phyloP scores from a whole-genome alignment of 1,140 invertebrate genomes.

The Dendrolimus kikuchii region DNA sequence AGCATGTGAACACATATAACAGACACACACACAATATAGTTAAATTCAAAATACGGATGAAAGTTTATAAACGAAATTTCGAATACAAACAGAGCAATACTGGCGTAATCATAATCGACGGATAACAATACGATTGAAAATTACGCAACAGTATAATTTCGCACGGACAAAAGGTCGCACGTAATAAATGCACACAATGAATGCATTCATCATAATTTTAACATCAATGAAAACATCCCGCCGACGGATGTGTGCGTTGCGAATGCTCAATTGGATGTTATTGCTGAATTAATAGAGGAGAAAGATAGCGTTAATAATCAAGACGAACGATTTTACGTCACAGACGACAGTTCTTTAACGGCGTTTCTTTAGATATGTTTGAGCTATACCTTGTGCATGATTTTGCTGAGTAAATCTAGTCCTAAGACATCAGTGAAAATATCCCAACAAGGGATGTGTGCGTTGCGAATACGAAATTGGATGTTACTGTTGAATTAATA shows the following conservation, averaged over 20 bases:
- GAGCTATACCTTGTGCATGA: too few relatives aligned
- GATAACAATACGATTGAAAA: slow-evolving; percentile 15
- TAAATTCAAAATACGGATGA: background rate
- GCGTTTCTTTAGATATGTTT: too few relatives aligned
- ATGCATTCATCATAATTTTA: slow-evolving; percentile 49
- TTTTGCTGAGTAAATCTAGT: too few relatives aligned
- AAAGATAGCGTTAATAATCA: too few relatives aligned
- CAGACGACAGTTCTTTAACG: too few relatives aligned
- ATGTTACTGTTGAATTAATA: slow-evolving; percentile 35
- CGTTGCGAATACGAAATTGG: slow-evolving; percentile 42
- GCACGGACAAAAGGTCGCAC: slow-evolving; percentile 47
- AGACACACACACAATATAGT: too few relatives aligned
- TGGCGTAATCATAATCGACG: too few relatives aligned
- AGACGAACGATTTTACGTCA: too few relatives aligned
- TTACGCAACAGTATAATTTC: slow-evolving; percentile 52
- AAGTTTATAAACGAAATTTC: background rate
- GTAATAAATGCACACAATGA: slow-evolving; percentile 31
- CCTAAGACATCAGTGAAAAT: slow-evolving; percentile 35
- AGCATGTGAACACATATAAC: too few relatives aligned
- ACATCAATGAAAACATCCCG: slow-evolving; percentile 44
- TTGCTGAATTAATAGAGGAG: slow-evolving; percentile 27
- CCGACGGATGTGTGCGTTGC: slow-evolving; percentile 12
- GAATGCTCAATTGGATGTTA: slow-evolving; percentile 44
- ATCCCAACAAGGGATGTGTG: slow-evolving; percentile 15
- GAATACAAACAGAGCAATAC: too few relatives aligned